Conservation (phyloP, 2,888 invertebrate genomes). For the Catocala nupta region DNA sequence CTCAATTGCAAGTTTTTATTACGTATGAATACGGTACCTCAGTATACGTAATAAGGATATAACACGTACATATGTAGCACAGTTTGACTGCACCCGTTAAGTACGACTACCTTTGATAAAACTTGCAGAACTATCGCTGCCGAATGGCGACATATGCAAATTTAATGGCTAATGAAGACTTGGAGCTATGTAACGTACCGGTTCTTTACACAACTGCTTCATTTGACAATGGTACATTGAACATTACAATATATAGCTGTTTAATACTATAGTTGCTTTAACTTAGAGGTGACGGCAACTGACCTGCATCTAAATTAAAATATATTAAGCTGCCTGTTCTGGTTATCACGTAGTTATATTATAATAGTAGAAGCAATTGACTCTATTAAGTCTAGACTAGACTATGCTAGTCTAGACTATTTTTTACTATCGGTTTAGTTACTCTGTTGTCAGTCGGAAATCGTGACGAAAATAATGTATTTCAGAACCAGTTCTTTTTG, state of each 20-base stretch:
- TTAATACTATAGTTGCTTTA: neutral
- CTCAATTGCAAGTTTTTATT: neutral
- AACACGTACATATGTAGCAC: neutral
- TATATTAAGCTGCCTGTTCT: too few species aligned
- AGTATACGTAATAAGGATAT: neutral
- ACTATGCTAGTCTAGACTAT: too few species aligned
- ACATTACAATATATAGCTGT: neutral
- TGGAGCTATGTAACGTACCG: conserved; percentile 34
- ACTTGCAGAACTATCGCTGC: conserved; percentile 45
- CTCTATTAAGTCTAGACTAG: too few species aligned
- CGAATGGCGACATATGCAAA: conserved; percentile 55
- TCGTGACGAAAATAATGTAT: too few species aligned
- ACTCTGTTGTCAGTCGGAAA: too few species aligned
- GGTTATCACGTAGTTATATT: too few species aligned
- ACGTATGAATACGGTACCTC: too few species aligned
- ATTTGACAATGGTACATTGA: conserved; percentile 7
- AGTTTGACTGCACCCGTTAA: neutral
- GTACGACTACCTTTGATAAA: conserved; percentile 42
- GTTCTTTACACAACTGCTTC: conserved; percentile 24
- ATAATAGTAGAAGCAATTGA: too few species aligned
- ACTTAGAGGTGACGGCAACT: too few species aligned
- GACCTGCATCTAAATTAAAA: too few species aligned
- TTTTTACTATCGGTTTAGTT: too few species aligned
- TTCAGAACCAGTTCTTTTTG: too few species aligned
- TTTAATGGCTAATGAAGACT: conserved; percentile 55